These are phyloP conservation scores for Gephyroberyx darwinii DNA, from an alignment of 2,797 vertebrate species.

Conservation along the genomic window DNA sequence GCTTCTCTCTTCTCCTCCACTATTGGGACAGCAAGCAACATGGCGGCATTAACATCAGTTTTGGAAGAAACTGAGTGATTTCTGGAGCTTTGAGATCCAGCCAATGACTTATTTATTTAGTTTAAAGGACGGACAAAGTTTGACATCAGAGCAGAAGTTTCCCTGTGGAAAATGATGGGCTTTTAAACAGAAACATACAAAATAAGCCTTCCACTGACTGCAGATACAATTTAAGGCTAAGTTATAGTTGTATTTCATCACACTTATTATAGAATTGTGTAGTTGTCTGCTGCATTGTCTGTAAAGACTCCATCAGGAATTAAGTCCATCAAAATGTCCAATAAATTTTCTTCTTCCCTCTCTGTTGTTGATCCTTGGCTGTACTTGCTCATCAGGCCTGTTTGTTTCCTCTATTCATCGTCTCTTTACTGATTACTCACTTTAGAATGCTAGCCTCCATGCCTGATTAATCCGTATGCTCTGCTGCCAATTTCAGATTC, in stretches of 20 bases:
- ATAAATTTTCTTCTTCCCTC: conserved; percentile 37
- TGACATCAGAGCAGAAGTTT: conserved; percentile 24
- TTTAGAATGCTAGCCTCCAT: conserved; percentile 57
- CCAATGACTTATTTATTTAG: no score
- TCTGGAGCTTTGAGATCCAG: no score
- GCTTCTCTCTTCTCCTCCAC: no score
- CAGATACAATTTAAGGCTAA: conserved; percentile 8
- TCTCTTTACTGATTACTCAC: conserved; percentile 61
- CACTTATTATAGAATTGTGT: conserved; percentile 47
- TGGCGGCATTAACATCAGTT: no score
- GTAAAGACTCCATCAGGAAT: conserved; percentile 43
- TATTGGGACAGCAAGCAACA: no score
- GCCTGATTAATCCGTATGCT: conserved; percentile 67
- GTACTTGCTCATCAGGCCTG: conserved; percentile 52
- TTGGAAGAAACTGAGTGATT: no score
- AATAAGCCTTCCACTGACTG: conserved; percentile 19
- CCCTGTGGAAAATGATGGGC: conserved; percentile 30
- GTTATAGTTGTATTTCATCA: conserved; percentile 48
- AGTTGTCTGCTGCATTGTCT: conserved; percentile 27
- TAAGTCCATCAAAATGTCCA: conserved; percentile 60
- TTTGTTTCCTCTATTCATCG: conserved; percentile 64
- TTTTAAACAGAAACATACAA: conserved; percentile 41
- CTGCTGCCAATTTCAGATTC: conserved; percentile 62
- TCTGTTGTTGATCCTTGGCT: conserved; percentile 53
- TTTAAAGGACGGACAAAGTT: conserved; percentile 1